Conservation (phyloP, 1,140 invertebrate genomes). For the Bradysia coprophila region DNA sequence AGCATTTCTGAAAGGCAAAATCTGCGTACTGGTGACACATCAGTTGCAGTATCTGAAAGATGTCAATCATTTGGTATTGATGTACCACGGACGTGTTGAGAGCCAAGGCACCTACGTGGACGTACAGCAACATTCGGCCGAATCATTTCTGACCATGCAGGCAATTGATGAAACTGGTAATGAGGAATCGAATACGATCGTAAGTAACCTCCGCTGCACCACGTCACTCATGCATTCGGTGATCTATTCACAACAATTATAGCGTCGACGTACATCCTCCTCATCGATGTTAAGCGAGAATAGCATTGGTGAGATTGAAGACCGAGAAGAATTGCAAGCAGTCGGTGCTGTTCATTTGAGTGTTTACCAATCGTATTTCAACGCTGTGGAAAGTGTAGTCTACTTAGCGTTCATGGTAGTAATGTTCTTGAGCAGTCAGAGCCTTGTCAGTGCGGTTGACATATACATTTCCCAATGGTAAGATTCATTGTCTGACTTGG, state of each 20-base stretch:
- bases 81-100: slow-evolving; percentile 29
- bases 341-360: slow-evolving; percentile 22
- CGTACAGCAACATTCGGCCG: slow-evolving; percentile 16
- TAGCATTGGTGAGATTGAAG: slow-evolving; percentile 8
- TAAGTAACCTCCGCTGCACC: too few species aligned
- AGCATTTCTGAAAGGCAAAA: slow-evolving; percentile 49
- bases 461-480: slow-evolving; percentile 62
- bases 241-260: neutral
- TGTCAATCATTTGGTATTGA: slow-evolving; percentile 47
- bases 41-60: slow-evolving; percentile 67
- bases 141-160: slow-evolving; percentile 6
- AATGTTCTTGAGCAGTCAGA: slow-evolving; percentile 43
- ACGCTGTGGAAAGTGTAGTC: slow-evolving; percentile 38
- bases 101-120: slow-evolving; percentile 21
- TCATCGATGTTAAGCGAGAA: neutral
- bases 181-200: too few species aligned
- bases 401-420: slow-evolving; percentile 34
- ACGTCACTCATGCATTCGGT: too few species aligned
- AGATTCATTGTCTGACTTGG: slow-evolving; percentile 2
- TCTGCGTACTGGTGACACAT: slow-evolving; percentile 66
- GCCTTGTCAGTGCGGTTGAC: slow-evolving; percentile 47
- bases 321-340: slow-evolving; percentile 23
- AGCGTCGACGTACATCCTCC: neutral
- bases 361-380: slow-evolving; percentile 51
- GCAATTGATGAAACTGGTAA: slow-evolving; percentile 6